Conservation (phyloP, 2,113 vertebrate genomes). For the Hucho hucho region DNA sequence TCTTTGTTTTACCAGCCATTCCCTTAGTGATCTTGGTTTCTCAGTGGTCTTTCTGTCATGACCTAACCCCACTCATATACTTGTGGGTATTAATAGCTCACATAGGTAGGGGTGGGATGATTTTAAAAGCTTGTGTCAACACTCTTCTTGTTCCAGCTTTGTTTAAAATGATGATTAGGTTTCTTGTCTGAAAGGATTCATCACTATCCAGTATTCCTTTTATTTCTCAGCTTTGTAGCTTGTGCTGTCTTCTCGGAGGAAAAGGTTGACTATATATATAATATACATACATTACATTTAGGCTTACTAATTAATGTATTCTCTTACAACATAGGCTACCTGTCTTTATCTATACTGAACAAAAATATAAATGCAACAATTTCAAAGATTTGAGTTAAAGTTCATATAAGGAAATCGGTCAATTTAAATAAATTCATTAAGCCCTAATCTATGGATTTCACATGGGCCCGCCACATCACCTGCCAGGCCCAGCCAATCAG, state of each 20-base stretch:
- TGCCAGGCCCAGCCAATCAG: too few relatives aligned
- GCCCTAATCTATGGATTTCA: too few relatives aligned
- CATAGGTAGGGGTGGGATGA: not conserved
- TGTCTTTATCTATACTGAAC: too few relatives aligned
- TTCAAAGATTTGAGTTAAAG: too few relatives aligned
- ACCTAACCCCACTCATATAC: conserved; percentile 3
- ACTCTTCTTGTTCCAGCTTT: conserved; percentile 1
- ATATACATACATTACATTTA: too few relatives aligned
- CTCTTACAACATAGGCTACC: too few relatives aligned
- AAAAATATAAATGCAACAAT: too few relatives aligned
- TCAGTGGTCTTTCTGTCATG: conserved; percentile 4
- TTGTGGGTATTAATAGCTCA: conserved; percentile 10
- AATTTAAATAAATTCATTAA: too few relatives aligned
- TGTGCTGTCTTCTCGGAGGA: not conserved
- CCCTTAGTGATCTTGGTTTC: not conserved
- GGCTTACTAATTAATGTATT: too few relatives aligned
- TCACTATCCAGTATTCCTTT: not conserved
- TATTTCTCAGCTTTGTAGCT: not conserved
- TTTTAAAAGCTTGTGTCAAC: conserved; percentile 11
- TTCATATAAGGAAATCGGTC: too few relatives aligned
- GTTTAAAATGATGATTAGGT: conserved; percentile 6
- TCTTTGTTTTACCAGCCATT: not conserved
- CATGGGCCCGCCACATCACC: too few relatives aligned
- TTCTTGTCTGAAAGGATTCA: conserved; percentile 8
- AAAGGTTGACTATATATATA: too few relatives aligned